phyloP scores from a whole-genome alignment of 2,888 invertebrate species.

The Busseola fusca region DNA sequence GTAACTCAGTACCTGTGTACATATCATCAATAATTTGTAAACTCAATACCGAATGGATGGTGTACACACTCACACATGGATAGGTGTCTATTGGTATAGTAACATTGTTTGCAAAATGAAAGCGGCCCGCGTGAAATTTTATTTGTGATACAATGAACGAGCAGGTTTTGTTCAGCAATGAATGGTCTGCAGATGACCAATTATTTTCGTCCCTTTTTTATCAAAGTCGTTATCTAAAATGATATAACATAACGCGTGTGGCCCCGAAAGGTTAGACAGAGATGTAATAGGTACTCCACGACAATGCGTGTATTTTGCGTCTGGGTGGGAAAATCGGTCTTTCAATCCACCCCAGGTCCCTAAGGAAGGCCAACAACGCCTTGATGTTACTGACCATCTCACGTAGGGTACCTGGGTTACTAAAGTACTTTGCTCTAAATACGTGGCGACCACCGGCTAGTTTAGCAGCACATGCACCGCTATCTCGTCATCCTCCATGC shows the following conservation, averaged over 20 bases:
- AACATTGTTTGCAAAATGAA: constrained; percentile 53
- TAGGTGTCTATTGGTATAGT: constrained; percentile 28
- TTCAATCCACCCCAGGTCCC: no score
- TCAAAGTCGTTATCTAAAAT: no score
- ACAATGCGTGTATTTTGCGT: no score
- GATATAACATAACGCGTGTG: not conserved
- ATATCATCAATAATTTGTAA: constrained; percentile 54
- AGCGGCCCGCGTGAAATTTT: constrained; percentile 35
- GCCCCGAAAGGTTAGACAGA: not conserved
- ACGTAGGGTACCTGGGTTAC: no score
- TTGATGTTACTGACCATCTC: no score
- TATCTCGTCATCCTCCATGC: no score
- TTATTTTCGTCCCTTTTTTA: not conserved
- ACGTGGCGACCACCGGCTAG: no score
- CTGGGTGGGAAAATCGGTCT: no score
- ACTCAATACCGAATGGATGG: constrained; percentile 47
- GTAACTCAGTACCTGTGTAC: not conserved
- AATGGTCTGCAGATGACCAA: not conserved
- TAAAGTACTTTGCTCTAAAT: no score
- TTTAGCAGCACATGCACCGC: no score
- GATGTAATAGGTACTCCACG: not conserved
- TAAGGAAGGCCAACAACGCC: no score
- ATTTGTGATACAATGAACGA: constrained; percentile 20
- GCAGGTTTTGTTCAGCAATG: not conserved
- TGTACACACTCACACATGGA: constrained; percentile 1